Base-by-base conservation (phyloP, 2,797 vertebrate species). In the Gallinago solitaria region DNA sequence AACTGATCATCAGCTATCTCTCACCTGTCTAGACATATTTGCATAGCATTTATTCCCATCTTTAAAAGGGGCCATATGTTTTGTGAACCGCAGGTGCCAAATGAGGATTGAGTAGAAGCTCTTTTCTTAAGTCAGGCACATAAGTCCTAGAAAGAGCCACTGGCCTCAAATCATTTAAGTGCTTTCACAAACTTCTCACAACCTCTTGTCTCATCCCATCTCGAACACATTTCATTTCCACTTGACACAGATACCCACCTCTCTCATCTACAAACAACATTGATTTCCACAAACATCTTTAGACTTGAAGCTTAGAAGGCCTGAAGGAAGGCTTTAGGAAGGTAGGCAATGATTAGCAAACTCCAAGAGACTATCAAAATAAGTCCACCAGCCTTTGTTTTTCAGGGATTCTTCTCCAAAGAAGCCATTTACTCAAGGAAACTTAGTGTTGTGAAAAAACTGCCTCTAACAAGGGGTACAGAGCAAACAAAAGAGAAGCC, bases 21-120 rank as follows among this genome's bases (percentile, higher is more conserved):
- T 91, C 93, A 94, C 87, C 77, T 85, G 70, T 51, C 95, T 90
- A 89, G 75, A 87, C 60, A 47, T 28, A 96, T 87, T 47, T 89
- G 33, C 71, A 70, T 20, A 32, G 70, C 45, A 89, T 84, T 96
- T 87, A 83, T 61, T 86, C 45, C 27, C 28, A 53, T 71, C 71
- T 47, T 65, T 61, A 80, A 91, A 87, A 71, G 24, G 5, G 16
- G 32, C 27, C 16, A 77, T n/a, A 35, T 28, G 77, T 50, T 47
- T 70, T 15, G 48, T 3, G 16, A 80, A 83, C 69, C 68, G 69
- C 57, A 60, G 33, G 45, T 82, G 61, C 68, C 75, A 90, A 65
- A 64, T 0, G 2, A 79, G 73, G 54, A 51, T 41, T 32, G 54
- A 83, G 37, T 8, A 54, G 65, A 71, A 94, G 37, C 33, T 61